Evolutionary conservation across 2,797 vertebrate species (phyloP), one percentile per base, ranked within the genome.

Genomic region (Anas bahamensis): DNA sequence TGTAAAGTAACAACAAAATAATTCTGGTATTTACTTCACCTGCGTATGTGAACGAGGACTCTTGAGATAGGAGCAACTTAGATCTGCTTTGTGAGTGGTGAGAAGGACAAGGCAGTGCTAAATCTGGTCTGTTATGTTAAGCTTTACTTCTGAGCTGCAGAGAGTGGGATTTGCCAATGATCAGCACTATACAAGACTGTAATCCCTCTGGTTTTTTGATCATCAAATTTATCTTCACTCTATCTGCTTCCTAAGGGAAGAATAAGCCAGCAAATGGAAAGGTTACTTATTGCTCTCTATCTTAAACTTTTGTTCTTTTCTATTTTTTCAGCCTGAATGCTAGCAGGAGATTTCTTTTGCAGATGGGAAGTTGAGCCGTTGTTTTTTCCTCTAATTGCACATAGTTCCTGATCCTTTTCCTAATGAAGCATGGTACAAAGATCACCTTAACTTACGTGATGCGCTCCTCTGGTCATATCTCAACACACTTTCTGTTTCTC

Each of bases 71-170:
- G 78, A 90, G 41, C 80, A 66, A 35, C 76, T 90, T 39, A 1
- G 0, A 69, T 31, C 72, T 64, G 2, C 80, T 82, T 50, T 86
- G 83, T 76, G 42, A 66, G 78, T 50, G 86, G 64, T 68, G 64
- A 3, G 23, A 84, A 92, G 94, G 95, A 94, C 91, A 31, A 92
- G 91, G 86, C 95, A 94, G 82, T 93, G 94, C 94, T 94, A 95
- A 94, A 93, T 89, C 94, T 69, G 65, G 83, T 44, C 81, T 93
- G 86, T 91, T 89, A 86, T 79, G 91, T 81, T 88, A 90, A 94
- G 89, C 94, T 82, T 64, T 31, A 69, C 92, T 74, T 86, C 91
- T 93, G 90, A 94, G 71, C 89, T 86, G 94, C 83, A 77, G 83
- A 77, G 85, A 90, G 61, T 76, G 71, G 93, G 90, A 94, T 96